These are phyloP conservation scores for Caenorhabditis inopinata DNA, from an alignment of 1,140 invertebrate genomes.

Conservation along the genomic window DNA sequence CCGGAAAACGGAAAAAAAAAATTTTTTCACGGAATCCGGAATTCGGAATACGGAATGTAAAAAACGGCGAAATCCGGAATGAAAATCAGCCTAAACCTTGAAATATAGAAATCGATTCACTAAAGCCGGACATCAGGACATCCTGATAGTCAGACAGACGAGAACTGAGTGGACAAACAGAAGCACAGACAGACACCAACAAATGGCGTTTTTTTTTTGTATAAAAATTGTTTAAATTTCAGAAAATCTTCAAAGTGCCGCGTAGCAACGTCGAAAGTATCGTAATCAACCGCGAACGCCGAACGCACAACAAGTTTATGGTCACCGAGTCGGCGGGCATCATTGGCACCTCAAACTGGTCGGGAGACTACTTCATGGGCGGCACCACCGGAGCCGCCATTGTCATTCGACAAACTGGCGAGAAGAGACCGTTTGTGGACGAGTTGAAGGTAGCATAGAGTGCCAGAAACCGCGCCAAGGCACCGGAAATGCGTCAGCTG, in stretches of 20 bases:
- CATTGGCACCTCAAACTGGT: slow-evolving; percentile 97
- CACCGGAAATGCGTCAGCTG: neutral
- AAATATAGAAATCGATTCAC: no score
- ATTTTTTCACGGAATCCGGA: no score
- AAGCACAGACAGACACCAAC: no score
- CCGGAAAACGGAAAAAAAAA: no score
- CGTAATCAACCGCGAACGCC: slow-evolving; percentile 82
- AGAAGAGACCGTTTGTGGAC: slow-evolving; percentile 32
- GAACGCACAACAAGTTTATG: slow-evolving; percentile 99
- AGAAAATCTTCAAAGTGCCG: slow-evolving; percentile 70
- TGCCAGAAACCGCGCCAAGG: no score
- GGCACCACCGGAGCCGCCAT: slow-evolving; percentile 76
- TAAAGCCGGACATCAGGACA: no score
- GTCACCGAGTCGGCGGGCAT: slow-evolving; percentile 89
- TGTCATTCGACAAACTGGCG: slow-evolving; percentile 55
- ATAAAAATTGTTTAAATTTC: slow-evolving; percentile 1
- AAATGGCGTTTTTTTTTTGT: no score
- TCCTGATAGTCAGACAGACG: no score
- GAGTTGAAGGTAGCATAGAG: slow-evolving; percentile 5
- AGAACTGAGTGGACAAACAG: no score
- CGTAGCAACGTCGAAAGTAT: slow-evolving; percentile 78
- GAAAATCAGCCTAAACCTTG: no score
- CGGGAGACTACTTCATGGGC: slow-evolving; percentile 92
- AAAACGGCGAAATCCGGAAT: no score
- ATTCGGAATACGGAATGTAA: no score